These are phyloP conservation scores for Semnornis frantzii DNA, from an alignment of 2,113 vertebrate genomes.

Conservation along the genomic window DNA sequence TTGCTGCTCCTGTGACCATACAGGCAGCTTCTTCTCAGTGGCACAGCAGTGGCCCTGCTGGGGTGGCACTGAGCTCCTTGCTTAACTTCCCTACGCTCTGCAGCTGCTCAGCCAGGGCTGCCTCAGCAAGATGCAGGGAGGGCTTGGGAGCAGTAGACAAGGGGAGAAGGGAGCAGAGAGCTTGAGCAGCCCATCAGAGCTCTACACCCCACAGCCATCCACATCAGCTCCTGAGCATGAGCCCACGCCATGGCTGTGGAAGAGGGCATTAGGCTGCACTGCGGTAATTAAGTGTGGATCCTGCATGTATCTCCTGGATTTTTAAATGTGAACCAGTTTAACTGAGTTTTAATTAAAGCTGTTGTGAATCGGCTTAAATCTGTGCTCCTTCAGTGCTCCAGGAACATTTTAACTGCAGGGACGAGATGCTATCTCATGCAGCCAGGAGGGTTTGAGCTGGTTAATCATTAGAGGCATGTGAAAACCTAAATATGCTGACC, in stretches of 20 bases:
- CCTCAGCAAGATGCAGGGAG: background rate
- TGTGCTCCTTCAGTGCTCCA: background rate
- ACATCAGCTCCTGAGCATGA: fast-evolving
- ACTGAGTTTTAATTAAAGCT: constrained; percentile 20
- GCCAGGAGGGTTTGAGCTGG: background rate
- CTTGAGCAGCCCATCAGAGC: background rate
- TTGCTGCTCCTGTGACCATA: background rate
- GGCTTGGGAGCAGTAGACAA: fast-evolving
- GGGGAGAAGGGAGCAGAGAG: background rate
- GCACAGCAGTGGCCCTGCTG: background rate
- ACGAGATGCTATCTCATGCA: background rate
- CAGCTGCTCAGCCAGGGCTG: background rate
- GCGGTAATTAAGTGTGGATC: background rate
- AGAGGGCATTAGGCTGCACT: background rate
- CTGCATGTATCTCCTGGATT: background rate
- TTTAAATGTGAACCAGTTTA: constrained; percentile 18
- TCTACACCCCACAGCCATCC: background rate
- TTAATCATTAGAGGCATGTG: background rate
- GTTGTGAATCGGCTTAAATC: background rate
- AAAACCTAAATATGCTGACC: background rate
- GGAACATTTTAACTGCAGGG: background rate
- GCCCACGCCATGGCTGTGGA: fast-evolving
- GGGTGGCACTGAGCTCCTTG: background rate
- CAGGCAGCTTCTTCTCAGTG: background rate
- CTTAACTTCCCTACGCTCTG: background rate